Evolutionary conservation across 2,888 invertebrate species (phyloP), one percentile per base, ranked within the genome.

Genomic region (Scaeva pyrastri): DNA sequence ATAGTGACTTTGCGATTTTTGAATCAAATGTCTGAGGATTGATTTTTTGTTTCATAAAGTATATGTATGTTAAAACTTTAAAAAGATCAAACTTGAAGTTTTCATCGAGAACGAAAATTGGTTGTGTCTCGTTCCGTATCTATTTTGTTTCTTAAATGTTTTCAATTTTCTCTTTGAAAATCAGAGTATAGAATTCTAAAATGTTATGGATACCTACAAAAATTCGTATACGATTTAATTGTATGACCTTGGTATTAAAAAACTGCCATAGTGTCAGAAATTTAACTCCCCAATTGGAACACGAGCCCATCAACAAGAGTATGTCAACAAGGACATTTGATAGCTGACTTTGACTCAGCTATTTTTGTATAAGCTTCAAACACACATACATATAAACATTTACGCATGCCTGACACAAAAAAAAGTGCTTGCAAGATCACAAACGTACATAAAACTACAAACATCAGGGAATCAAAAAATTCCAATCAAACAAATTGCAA

Each of bases 301-400:
- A 75, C 79, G 79, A 84, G 71, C 66, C 68, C 10, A 16, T 66
- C 23, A 39, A 66, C 50, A 58, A 60, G 45, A 76, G 39, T 43
- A 80, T 68, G 72, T 76, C 84, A 80, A 80, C 79, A 84, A 84
- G 80, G 80, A 84, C 74, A 84, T 79, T 80, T 75, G 79, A 79
- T 71, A 56, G 7, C 10, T 48, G 6, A 2, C 2, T 26, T 7
- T 31, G 8, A 31, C 48, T 36, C n/a, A 12, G 41, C 19, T 39
- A 2, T 68, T 68, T 56, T 19, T n/a, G n/a, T n/a, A n/a, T n/a
- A n/a, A n/a, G n/a, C n/a, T n/a, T 14, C 5, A 4, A 16, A 16
- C 1, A 23, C 23, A 12, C 1, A 12, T 12, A 1, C 12, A 11
- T 39, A 31, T 4, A 31, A 2, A 31, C 26, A 52, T 71, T 55